phyloP scores from a whole-genome alignment of 1,140 invertebrate species.

The Heliconius melpomene region DNA sequence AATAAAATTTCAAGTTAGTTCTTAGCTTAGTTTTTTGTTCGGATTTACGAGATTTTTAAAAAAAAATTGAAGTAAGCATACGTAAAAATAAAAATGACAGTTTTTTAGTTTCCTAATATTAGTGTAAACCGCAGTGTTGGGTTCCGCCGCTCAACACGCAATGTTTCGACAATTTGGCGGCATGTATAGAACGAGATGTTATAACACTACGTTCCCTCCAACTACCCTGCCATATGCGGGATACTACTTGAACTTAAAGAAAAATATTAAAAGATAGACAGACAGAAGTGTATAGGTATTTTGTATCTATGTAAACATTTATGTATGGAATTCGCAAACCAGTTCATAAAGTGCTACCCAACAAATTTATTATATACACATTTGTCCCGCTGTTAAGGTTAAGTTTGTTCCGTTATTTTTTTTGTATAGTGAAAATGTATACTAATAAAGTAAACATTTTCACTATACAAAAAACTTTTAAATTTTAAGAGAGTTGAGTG shows the following conservation, averaged over 20 bases:
- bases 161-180: no score
- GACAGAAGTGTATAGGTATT: neutral
- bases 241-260: neutral
- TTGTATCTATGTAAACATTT: neutral
- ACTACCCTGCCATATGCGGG: no score
- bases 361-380: neutral
- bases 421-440: neutral
- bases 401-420: neutral
- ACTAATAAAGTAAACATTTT: no score
- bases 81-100: neutral
- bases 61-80: neutral
- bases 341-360: conserved; percentile 10
- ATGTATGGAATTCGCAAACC: neutral
- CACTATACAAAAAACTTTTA: neutral
- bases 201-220: no score
- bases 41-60: neutral
- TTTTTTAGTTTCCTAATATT: no score
- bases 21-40: neutral
- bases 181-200: no score
- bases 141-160: no score
- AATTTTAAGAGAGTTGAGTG: neutral
- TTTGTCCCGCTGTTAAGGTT: conserved; percentile 12
- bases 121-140: no score
- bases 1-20: neutral
- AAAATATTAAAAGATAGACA: neutral